Base-by-base conservation (phyloP, 2,888 invertebrate genomes). In the Keiferia lycopersicella region DNA sequence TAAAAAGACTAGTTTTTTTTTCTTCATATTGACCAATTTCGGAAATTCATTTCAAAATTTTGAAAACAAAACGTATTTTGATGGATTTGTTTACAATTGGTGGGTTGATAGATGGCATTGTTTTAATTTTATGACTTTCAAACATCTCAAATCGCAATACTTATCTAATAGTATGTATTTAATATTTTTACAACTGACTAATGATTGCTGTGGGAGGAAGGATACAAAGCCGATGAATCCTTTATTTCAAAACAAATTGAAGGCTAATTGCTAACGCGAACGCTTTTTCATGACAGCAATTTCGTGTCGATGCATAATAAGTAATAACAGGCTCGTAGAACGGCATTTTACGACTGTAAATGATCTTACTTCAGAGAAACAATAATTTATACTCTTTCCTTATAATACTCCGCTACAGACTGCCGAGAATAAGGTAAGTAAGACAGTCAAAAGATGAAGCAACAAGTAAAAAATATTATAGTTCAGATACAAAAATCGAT, bases 301-400 rank as follows among this genome's bases (percentile, higher is more conserved):
- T 50, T 50, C 50, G 50, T 50, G 50, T 20, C 50, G 20, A 20
- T 50, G 50, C 50, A 50, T 50, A 50, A 50, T 50, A 41, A 41
- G 14, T 41, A 41, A 20, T 50, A 20, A 20, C 50, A 16, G 50
- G 1, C 20, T 50, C 12, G 11, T 20, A 50, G 50, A 50, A 20
- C 18, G 20, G 20, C 50, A 20, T 50, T 50, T 50, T 20, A 50
- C 50, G 2, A 50, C 50, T 14, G 41, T 20, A 50, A 11, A 18
- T 20, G 50, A 41, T 41, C 14, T 41, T 45, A 18, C 50, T 50
- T 50, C 50, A 50, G 50, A 50, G 50, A 50, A 50, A 18, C 20
- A 50, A 50, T 20, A 50, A 50, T 50, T 50, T 20, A 18, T 18
- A 50, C 7, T 50, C 50, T 50, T 50, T 50, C 50, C 50, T 50